phyloP scores from a whole-genome alignment of 1,140 invertebrate genomes.

The Bombus superbus region DNA sequence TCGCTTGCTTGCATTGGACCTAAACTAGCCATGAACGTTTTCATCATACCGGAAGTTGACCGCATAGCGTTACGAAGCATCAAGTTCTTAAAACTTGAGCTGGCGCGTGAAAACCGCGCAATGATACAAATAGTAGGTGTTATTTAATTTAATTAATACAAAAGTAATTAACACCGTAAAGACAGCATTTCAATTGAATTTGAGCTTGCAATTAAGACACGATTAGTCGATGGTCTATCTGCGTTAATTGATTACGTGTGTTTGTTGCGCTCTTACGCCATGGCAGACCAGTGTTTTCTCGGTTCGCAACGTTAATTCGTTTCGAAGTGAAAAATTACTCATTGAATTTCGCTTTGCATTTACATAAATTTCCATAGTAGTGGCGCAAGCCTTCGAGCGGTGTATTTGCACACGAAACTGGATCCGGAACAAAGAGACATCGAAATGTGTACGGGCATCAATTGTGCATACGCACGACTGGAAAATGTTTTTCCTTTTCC shows the following conservation, averaged over 20 bases:
- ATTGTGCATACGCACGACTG: not conserved
- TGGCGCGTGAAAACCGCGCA: no score
- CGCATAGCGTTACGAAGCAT: no score
- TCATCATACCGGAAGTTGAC: no score
- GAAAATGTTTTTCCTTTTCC: not conserved
- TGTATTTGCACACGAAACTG: constrained; percentile 2
- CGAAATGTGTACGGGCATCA: not conserved
- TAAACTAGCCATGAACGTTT: no score
- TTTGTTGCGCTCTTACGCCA: not conserved
- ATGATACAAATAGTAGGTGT: no score
- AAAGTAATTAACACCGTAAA: not conserved
- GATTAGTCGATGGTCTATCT: constrained; percentile 6
- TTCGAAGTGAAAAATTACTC: constrained; percentile 36
- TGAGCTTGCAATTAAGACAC: not conserved
- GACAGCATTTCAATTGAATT: not conserved
- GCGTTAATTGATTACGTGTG: constrained; percentile 20
- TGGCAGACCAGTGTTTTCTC: not conserved
- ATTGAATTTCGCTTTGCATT: constrained; percentile 27
- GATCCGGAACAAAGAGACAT: not conserved
- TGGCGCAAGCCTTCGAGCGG: not conserved
- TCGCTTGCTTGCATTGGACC: no score
- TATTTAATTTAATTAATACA: no score
- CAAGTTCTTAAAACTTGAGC: no score
- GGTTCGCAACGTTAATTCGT: constrained; percentile 29
- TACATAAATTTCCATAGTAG: constrained; percentile 22